phyloP scores from a whole-genome alignment of 2,888 invertebrate species.

The Nephrotoma guestfalica region DNA sequence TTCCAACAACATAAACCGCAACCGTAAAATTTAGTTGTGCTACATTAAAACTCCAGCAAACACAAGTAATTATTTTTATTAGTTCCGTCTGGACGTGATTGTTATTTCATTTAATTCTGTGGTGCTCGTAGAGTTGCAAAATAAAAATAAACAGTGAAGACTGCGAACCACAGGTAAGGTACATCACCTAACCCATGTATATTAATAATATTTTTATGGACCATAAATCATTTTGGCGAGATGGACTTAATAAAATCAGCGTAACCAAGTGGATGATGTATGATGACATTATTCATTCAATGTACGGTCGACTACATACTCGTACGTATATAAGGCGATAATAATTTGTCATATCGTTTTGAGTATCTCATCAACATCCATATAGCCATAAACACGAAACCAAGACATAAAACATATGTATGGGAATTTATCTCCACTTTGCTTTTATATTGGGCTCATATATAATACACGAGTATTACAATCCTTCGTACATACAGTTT shows the following conservation, averaged over 20 bases:
- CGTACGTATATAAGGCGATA: neutral
- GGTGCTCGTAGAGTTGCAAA: neutral
- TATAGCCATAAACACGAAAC: neutral
- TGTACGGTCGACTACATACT: neutral
- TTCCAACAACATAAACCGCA: neutral
- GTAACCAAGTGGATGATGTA: neutral
- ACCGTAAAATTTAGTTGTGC: neutral
- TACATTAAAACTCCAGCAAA: neutral
- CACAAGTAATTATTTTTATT: neutral
- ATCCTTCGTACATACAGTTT: neutral
- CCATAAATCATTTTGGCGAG: neutral
- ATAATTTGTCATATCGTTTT: neutral
- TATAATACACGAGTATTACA: too few relatives aligned
- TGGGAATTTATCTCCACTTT: neutral
- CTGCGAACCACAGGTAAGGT: neutral
- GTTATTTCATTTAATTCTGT: too few relatives aligned
- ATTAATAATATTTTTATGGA: too few relatives aligned
- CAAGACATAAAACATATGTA: neutral
- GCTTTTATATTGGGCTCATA: neutral
- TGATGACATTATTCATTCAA: neutral
- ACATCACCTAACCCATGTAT: neutral
- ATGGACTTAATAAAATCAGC: neutral
- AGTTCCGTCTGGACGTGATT: neutral
- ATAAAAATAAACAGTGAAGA: neutral
- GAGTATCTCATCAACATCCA: neutral